Base-by-base conservation (phyloP, 2,888 invertebrate species). In the Pecten maximus region DNA sequence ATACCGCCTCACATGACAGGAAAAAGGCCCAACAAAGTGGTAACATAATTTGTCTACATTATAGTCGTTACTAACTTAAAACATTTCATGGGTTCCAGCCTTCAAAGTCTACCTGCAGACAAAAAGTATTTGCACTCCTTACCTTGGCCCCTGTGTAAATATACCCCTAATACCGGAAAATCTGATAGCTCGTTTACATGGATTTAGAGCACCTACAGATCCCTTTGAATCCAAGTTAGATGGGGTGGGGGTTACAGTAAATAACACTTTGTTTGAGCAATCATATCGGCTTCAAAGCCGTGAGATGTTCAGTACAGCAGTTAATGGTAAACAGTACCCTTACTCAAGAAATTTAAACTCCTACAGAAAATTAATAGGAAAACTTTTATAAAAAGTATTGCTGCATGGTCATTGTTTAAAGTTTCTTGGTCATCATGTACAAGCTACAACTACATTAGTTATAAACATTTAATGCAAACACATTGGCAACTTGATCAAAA, bases 221-320 rank as follows among this genome's bases (percentile, higher is more conserved):
- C 74, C 74, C 74, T 74, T 74, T 74, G 74, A 74, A 74, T 74
- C 74, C 74, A 74, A 10, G 74, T 74, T 74, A 28, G 74, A 74
- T 35, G 74, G 74, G 35, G 74, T 74, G 15, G 74, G 35, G 74
- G 74, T 74, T 74, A 74, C 74, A 35, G 35, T 74, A 74, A 74
- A 74, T 74, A 74, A 74, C 74, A 74, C 35, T 74, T 74, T 74
- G 74, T 74, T 74, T 74, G 74, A 74, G 74, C 74, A 74, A 74
- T 74, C 74, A 74, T 74, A 74, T 74, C 74, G 35, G 28, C 74
- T 74, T 74, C 74, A 74, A 74, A 74, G 74, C 74, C 28, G 74
- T 10, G 74, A 74, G 35, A 74, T 74, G 74, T 74, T 2, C 74
- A 74, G 74, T 28, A 28, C 74, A 28, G 74, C 35, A 74, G 74